A percentile compares a stretch with the other conserved stretches of the same genome.
Evolutionary conservation across 1,140 invertebrate species (phyloP).

Genomic region (Sycophaga agraensis): DNA sequence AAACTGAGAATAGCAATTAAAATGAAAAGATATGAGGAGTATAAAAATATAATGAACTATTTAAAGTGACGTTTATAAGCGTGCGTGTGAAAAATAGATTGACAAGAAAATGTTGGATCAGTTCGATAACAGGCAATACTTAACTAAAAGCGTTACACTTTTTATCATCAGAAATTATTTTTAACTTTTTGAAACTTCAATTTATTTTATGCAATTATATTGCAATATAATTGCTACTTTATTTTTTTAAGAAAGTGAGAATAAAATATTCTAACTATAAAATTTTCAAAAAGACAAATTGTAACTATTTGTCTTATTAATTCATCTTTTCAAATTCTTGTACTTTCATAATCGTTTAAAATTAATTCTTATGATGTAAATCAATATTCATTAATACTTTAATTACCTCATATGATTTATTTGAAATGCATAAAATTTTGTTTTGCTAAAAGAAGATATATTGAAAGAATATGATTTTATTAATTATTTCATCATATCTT

Average conservation of each 20-base stretch:
- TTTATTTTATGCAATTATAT: neutral
- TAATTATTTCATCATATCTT: no score
- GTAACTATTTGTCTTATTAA: no score
- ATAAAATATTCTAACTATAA: neutral
- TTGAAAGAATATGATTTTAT: no score
- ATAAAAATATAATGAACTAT: slow-evolving; percentile 11
- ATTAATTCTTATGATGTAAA: no score
- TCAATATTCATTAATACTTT: no score
- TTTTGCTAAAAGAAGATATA: no score
- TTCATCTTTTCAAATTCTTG: no score
- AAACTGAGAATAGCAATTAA: neutral
- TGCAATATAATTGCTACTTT: neutral
- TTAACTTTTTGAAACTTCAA: neutral
- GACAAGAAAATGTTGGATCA: neutral
- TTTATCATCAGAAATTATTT: neutral
- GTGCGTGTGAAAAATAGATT: neutral
- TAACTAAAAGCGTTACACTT: neutral
- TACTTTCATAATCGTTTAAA: no score
- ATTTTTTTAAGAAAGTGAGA: neutral
- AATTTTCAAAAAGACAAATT: neutral
- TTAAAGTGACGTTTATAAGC: neutral
- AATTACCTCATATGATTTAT: no score
- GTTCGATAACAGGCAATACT: slow-evolving; percentile 17
- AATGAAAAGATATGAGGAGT: neutral
- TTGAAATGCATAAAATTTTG: no score